phyloP scores from a whole-genome alignment of 2,797 vertebrate genomes.

The Setipinna tenuifilis region DNA sequence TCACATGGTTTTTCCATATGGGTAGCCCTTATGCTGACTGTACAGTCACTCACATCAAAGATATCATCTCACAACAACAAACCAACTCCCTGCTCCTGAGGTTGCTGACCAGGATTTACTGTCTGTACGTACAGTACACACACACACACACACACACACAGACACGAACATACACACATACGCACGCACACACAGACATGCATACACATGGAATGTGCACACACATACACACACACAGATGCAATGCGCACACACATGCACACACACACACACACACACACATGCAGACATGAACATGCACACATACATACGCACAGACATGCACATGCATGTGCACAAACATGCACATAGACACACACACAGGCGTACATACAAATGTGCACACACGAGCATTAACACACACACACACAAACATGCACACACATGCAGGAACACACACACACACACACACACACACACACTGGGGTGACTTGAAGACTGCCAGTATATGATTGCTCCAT shows the following conservation, averaged over 20 bases:
- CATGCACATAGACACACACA: background rate
- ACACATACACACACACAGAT: constrained; percentile 5
- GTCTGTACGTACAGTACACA: background rate
- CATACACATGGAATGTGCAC: no score
- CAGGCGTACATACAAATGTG: background rate
- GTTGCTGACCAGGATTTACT: background rate
- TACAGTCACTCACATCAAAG: background rate
- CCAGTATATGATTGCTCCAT: background rate
- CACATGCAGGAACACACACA: background rate
- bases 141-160: no score
- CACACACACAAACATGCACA: background rate
- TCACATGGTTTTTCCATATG: background rate
- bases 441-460: background rate
- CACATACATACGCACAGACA: no score
- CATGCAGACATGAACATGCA: no score
- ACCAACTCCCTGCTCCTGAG: background rate
- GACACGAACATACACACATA: background rate
- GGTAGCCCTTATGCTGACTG: background rate
- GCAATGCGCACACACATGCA: no score
- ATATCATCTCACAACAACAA: background rate
- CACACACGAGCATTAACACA: background rate
- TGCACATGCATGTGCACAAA: no score
- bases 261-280: background rate
- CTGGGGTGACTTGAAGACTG: background rate
- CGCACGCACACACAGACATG: background rate